Base-by-base conservation (phyloP, 2,888 invertebrate genomes). In the Epirrhoe alternata region DNA sequence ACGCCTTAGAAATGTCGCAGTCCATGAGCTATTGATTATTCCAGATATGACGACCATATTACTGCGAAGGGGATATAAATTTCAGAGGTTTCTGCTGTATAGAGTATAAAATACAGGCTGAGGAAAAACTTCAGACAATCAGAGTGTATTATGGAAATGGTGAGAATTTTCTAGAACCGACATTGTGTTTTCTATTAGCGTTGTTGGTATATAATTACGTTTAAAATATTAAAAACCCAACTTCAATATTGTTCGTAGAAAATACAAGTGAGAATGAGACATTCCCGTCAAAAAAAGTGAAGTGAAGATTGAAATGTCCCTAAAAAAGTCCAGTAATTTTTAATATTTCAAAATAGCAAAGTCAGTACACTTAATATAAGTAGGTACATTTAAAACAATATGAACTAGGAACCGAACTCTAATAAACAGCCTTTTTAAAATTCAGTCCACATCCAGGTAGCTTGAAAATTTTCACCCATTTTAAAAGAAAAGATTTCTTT, bases 381-480 rank as follows among this genome's bases (percentile, higher is more conserved):
- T 16, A 12, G 4, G 47, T 35, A 1, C 35, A 8, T 3, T 6
- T 16, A 51, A 51, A 30, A 24, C 10, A 69, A 66, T 58, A 64
- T 63, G 50, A 66, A 73, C 64, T 68, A 35, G 64, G 59, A 69
- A 61, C 64, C 49, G 52, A 67, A 57, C 50, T 68, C 70, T 70
- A 70, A 73, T 76, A 73, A 74, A 71, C 70, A 69, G 60, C 51
- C 68, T 45, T 72, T 73, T 73, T 59, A 57, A 64, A 63, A 74
- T 73, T 70, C 73, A 35, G 58, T 45, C 58, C 74, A 62, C 72
- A 68, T 38, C 47, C 64, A 63, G 64, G 57, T 51, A 56, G 69
- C 69, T 73, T 65, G 63, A 64, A 65, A 66, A 73, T 73, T 65
- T 73, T 73, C 68, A 73, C 61, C 71, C 65, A 69, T 73, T 71